Base-by-base conservation (phyloP, 2,888 invertebrate genomes). In the Drosophila melanocephala region DNA sequence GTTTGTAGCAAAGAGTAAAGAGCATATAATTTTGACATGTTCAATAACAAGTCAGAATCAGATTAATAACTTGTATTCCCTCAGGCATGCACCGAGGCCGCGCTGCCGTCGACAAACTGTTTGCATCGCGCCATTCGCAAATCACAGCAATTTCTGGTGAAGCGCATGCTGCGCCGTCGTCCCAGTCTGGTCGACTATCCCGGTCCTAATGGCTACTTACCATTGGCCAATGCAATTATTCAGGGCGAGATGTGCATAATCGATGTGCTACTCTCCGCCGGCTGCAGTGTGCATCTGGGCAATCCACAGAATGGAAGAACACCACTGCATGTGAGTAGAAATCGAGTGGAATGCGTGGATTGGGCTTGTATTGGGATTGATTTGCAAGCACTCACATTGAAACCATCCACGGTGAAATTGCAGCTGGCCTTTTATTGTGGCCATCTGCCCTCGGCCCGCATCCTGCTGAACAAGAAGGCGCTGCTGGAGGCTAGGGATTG, bases 351-450 rank as follows among this genome's bases (percentile, higher is more conserved):
- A 9, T 32, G 26, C 30, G 6, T 26, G 22, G 14, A 7, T 16
- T 26, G 47, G 44, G 12, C 5, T 7, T 47, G 16, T 14, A 2
- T 28, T 57, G 32, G 19, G n/a, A 50, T 35, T 14, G 16, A 22
- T 22, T 30, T 9, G n/a, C 28, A 28, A 2, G 26, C 30, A 28
- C 28, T 26, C 26, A 39, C 10, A 44, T 30, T 39, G 30, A 30
- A 30, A 39, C 0, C 10, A 19, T 32, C 16, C 1, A 2, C 10
- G 28, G 2, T 26, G 12, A 10, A 7, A 9, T 62, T 76, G 7
- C 70, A 93, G 93, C 70, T 93, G 65, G 92, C 93, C 14, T 93
- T 93, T 78, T 93, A 91, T 68, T 78, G 93, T 74, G 93, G 93
- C 26, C 91, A 91, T 65, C 73, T 93, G 77, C 89, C 92, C 4